Conservation (phyloP, 2,113 vertebrate genomes). For the Ceyx margarethae region DNA sequence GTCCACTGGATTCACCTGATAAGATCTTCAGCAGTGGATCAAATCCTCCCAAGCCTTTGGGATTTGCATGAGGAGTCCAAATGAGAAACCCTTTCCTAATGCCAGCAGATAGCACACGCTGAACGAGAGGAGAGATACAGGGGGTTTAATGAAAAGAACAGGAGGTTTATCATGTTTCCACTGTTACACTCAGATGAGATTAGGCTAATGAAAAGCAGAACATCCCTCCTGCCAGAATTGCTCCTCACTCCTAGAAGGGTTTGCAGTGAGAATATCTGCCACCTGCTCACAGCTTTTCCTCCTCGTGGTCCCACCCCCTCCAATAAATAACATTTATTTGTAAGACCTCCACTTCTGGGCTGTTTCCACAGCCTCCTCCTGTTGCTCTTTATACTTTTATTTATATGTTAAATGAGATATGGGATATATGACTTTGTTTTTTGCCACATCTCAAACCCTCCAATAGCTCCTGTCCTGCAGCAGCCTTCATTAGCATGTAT, state of each 20-base stretch:
- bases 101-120: background rate
- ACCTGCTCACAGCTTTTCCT: background rate
- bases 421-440: background rate
- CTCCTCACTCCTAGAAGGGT: background rate
- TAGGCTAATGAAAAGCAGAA: slow-evolving; percentile 49
- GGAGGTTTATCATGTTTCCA: slow-evolving; percentile 10
- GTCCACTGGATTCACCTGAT: background rate
- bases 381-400: background rate
- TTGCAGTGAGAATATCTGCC: background rate
- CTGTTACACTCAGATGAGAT: slow-evolving; percentile 11
- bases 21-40: background rate
- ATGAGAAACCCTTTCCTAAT: slow-evolving; percentile 37
- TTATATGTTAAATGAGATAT: background rate
- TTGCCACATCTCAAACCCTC: background rate
- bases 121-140: background rate
- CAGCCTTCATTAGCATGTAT: slow-evolving; percentile 2
- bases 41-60: background rate
- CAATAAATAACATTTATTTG: background rate
- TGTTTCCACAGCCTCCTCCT: background rate
- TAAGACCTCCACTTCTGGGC: background rate
- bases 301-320: fast-evolving
- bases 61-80: background rate
- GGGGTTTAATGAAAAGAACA: slow-evolving; percentile 36
- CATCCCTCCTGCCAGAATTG: background rate
- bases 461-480: background rate